phyloP scores from a whole-genome alignment of 1,140 invertebrate genomes.

The Drosophila triauraria region DNA sequence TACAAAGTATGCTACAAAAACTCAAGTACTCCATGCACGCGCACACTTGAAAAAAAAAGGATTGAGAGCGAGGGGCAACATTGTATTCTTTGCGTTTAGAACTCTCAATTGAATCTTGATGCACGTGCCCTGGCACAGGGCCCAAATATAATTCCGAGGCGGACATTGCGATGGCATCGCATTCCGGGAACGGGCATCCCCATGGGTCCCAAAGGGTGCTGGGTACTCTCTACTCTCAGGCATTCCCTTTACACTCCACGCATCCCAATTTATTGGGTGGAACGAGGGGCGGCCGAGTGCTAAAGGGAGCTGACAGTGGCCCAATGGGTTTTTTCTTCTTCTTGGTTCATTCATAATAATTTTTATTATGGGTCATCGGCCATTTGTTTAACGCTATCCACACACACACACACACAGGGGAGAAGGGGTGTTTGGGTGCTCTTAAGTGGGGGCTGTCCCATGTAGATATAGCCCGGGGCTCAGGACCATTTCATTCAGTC shows the following conservation, averaged over 20 bases:
- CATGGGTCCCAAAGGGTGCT: conserved; percentile 65
- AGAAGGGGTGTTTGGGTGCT: conserved; percentile 16
- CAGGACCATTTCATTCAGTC: conserved; percentile 69
- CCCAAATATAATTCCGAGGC: conserved; percentile 57
- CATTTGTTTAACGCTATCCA: conserved; percentile 78
- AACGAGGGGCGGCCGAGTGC: conserved; percentile 1
- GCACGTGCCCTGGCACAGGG: conserved; percentile 66
- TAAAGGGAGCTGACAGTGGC: conserved; percentile 12
- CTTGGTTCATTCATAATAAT: conserved; percentile 80
- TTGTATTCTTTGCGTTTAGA: conserved; percentile 53
- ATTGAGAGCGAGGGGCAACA: conserved; percentile 11
- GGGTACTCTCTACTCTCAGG: conserved; percentile 11
- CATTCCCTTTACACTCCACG: conserved; percentile 35
- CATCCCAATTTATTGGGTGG: conserved; percentile 35
- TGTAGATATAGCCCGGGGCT: conserved; percentile 39
- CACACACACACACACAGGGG: conserved; percentile 18
- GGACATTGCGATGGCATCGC: conserved; percentile 49
- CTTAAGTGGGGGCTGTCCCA: conserved; percentile 20
- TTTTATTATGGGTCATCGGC: conserved; percentile 83
- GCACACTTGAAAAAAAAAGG: conserved; percentile 22
- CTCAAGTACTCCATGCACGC: conserved; percentile 21
- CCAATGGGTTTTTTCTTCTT: conserved; percentile 78
- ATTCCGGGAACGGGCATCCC: conserved; percentile 17
- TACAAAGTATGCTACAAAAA: conserved; percentile 42
- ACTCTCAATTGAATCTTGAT: conserved; percentile 80